phyloP scores from a whole-genome alignment of 2,797 vertebrate species.

The Spinus pinus region DNA sequence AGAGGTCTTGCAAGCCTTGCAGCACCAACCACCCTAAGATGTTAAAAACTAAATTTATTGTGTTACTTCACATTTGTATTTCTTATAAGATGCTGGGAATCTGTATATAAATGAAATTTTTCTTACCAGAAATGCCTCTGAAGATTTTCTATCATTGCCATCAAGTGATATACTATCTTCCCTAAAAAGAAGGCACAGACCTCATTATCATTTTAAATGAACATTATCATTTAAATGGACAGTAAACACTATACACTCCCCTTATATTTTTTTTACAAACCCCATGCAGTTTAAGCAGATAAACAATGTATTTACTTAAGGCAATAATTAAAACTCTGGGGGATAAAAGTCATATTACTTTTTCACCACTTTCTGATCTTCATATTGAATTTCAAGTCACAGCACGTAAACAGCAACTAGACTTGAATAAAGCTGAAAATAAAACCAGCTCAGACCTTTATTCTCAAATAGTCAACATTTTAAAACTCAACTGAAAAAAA shows the following conservation, averaged over 20 bases:
- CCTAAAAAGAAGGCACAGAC: constrained; percentile 68
- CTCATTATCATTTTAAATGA: constrained; percentile 25
- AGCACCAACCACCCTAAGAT: neutral
- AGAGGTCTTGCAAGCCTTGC: neutral
- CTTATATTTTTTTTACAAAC: neutral
- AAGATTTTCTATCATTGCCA: constrained; percentile 61
- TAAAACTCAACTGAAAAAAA: neutral
- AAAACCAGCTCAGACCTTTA: neutral
- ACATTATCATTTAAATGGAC: constrained; percentile 25
- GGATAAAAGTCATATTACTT: neutral
- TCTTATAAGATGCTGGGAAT: neutral
- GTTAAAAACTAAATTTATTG: neutral
- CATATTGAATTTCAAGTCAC: neutral
- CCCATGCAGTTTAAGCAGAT: neutral
- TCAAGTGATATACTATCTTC: constrained; percentile 70
- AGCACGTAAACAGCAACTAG: neutral
- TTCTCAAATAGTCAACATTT: neutral
- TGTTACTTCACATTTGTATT: neutral
- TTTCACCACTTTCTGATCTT: neutral
- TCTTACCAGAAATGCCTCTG: constrained; percentile 74
- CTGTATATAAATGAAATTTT: neutral
- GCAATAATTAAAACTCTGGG: neutral
- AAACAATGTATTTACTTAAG: neutral
- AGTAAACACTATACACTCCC: neutral
- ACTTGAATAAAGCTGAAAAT: neutral